These are phyloP conservation scores for Fregata magnificens DNA, from an alignment of 2,113 vertebrate genomes.

Conservation along the genomic window DNA sequence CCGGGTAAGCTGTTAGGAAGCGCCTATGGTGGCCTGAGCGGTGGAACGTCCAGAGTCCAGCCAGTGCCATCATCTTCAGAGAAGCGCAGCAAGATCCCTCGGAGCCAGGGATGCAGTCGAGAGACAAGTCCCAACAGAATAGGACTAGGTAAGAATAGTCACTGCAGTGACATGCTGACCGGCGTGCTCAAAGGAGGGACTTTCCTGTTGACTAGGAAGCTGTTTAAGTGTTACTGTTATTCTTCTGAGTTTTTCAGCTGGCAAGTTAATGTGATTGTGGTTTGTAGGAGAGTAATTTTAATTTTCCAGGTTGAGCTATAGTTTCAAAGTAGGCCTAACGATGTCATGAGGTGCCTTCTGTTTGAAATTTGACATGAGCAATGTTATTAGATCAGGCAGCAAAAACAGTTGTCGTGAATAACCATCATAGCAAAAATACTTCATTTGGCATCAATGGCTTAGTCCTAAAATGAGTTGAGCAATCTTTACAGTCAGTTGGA, in stretches of 20 bases:
- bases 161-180: background rate
- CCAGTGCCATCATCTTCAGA: slow-evolving; percentile 80
- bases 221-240: background rate
- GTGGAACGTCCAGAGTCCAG: slow-evolving; percentile 78
- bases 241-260: background rate
- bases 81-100: slow-evolving; percentile 91
- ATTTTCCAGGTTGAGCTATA: background rate
- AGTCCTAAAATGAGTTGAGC: background rate
- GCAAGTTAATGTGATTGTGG: background rate
- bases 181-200: rapidly evolving
- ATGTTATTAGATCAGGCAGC: background rate
- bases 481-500: background rate
- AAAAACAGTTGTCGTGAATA: background rate
- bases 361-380: background rate
- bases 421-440: background rate
- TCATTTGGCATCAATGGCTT: background rate
- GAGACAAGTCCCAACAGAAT: slow-evolving; percentile 94
- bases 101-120: slow-evolving; percentile 96
- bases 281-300: background rate
- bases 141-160: slow-evolving; percentile 86
- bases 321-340: background rate
- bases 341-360: background rate
- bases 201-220: background rate
- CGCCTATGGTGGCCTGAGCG: slow-evolving; percentile 80
- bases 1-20: slow-evolving; percentile 92